Evolutionary conservation across 2,113 vertebrate species (phyloP).

Genomic region (Lophotis ruficrista): DNA sequence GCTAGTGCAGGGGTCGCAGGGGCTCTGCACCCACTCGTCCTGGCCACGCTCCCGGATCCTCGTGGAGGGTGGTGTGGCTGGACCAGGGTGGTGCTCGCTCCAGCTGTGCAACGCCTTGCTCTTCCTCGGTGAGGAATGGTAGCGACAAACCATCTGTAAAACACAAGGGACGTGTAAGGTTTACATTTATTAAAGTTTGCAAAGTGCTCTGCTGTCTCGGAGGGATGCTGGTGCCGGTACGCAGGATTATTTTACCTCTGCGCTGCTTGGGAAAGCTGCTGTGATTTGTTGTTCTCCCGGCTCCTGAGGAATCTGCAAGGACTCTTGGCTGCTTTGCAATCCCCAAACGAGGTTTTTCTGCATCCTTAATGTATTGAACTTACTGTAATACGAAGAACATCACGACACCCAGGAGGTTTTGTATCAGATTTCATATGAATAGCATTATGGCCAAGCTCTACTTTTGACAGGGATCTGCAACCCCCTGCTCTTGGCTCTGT

Average conservation of each 20-base stretch:
- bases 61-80: accelerated
- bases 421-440: slow-evolving; percentile 32
- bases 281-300: not conserved
- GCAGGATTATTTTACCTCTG: not conserved
- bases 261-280: not conserved
- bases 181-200: not conserved
- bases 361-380: slow-evolving; percentile 61
- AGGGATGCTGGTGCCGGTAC: not conserved
- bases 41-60: not conserved
- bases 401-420: slow-evolving; percentile 18
- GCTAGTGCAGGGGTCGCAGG: not conserved
- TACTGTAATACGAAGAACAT: slow-evolving; percentile 23
- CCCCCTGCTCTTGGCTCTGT: not conserved
- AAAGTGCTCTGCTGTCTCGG: not conserved
- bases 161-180: not conserved
- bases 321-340: not conserved
- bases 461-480: not conserved
- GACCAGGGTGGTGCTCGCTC: accelerated
- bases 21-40: accelerated
- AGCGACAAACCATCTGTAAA: not conserved
- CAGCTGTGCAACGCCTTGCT: not conserved
- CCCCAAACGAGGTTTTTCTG: slow-evolving; percentile 47
- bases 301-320: not conserved
- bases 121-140: not conserved
- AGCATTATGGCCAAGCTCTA: not conserved